phyloP scores from a whole-genome alignment of 1,140 invertebrate genomes.

The Euwallacea similis region DNA sequence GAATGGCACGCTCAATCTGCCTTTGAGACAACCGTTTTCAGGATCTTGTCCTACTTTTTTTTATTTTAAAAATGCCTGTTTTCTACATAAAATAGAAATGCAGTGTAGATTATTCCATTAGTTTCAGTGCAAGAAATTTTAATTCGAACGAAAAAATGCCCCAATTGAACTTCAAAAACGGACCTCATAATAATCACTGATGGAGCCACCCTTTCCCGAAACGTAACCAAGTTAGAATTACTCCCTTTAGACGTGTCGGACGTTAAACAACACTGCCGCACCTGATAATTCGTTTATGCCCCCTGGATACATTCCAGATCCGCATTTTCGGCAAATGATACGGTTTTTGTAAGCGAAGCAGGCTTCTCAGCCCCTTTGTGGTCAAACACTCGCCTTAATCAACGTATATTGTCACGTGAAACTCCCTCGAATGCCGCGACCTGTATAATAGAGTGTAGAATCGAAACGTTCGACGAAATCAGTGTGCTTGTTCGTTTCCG shows the following conservation, averaged over 20 bases:
- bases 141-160: not conserved
- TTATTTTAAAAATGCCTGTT: too few species aligned
- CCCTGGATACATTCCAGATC: constrained; percentile 10
- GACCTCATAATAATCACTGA: not conserved
- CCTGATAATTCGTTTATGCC: constrained; percentile 8
- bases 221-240: constrained; percentile 6
- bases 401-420: constrained; percentile 5
- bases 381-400: constrained; percentile 1
- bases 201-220: not conserved
- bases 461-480: not conserved
- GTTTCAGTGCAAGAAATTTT: not conserved
- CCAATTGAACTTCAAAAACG: too few species aligned
- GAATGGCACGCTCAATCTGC: too few species aligned
- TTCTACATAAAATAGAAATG: not conserved
- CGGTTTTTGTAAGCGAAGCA: constrained; percentile 9
- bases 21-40: too few species aligned
- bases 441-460: not conserved
- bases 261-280: constrained; percentile 1
- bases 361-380: constrained; percentile 4
- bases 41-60: too few species aligned
- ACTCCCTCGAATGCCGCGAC: not conserved
- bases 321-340: constrained; percentile 12
- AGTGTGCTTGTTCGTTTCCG: not conserved
- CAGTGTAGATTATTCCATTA: not conserved
- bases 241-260: constrained; percentile 3